These are phyloP conservation scores for Arctopsyche grandis DNA, from an alignment of 1,140 invertebrate species.

Conservation along the genomic window DNA sequence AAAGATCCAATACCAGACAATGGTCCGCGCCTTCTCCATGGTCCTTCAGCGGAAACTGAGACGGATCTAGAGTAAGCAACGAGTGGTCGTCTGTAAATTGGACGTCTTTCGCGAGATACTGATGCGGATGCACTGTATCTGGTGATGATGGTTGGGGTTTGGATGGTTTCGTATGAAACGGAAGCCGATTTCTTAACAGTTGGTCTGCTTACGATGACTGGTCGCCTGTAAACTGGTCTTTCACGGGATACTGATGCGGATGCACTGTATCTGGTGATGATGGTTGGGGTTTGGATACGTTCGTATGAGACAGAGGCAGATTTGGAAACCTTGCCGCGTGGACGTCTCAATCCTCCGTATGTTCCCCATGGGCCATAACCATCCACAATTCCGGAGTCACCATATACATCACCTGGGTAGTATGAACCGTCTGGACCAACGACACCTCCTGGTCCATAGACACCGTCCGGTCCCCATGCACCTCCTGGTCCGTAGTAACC, in stretches of 20 bases:
- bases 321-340: no score
- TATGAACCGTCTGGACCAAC: no score
- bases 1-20: neutral
- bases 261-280: neutral
- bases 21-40: neutral
- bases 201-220: neutral
- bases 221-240: neutral
- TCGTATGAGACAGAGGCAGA: neutral
- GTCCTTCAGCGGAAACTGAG: neutral
- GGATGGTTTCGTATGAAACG: slow-evolving; percentile 39
- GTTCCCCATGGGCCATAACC: no score
- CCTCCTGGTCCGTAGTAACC: slow-evolving; percentile 25
- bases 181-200: slow-evolving; percentile 7
- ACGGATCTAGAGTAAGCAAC: neutral
- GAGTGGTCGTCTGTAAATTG: neutral
- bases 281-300: neutral
- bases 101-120: slow-evolving; percentile 24
- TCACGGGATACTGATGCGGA: slow-evolving; percentile 20
- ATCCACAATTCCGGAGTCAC: no score
- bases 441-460: no score
- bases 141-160: neutral
- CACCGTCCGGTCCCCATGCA: no score
- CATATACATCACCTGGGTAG: no score
- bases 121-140: slow-evolving; percentile 24
- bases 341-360: no score